Percentiles rank a stretch among this genome's conserved stretches.
Conservation (phyloP, 2,797 vertebrate species). For the Falco concolor region DNA sequence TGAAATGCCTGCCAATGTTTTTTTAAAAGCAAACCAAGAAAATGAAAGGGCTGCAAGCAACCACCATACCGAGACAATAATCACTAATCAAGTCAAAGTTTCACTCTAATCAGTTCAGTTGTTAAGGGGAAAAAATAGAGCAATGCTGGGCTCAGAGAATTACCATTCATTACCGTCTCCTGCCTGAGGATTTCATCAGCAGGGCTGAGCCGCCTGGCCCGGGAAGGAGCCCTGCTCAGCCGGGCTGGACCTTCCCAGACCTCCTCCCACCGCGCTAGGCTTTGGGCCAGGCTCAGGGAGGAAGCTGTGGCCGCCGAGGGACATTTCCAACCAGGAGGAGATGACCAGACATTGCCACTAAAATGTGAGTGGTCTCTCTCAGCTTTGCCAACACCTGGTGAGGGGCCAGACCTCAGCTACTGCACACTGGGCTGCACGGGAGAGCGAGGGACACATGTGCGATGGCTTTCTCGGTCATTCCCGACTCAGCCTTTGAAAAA, state of each 20-base stretch:
- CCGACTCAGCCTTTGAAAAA: neutral
- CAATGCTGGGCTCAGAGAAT: neutral
- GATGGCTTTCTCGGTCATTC: neutral
- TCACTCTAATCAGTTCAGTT: constrained; percentile 75
- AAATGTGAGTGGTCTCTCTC: fast-evolving
- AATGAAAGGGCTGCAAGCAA: constrained; percentile 64
- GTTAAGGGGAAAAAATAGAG: constrained; percentile 48
- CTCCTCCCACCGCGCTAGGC: fast-evolving
- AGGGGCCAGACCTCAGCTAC: neutral
- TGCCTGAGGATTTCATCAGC: neutral
- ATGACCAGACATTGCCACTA: fast-evolving
- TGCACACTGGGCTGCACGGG: fast-evolving
- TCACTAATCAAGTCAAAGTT: constrained; percentile 74
- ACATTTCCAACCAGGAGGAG: neutral
- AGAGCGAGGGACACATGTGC: fast-evolving
- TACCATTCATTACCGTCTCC: neutral
- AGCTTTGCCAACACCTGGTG: fast-evolving
- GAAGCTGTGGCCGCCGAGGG: fast-evolving
- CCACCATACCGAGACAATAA: constrained; percentile 52
- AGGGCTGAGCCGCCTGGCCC: neutral
- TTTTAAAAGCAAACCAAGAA: constrained; percentile 63
- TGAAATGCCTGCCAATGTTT: constrained; percentile 50
- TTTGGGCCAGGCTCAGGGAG: fast-evolving
- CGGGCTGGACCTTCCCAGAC: neutral
- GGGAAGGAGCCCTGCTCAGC: neutral